Percentiles rank a stretch among this genome's conserved stretches.
Evolutionary conservation across 2,797 vertebrate genomes (phyloP).

Genomic region (Amphiprion clarkii): DNA sequence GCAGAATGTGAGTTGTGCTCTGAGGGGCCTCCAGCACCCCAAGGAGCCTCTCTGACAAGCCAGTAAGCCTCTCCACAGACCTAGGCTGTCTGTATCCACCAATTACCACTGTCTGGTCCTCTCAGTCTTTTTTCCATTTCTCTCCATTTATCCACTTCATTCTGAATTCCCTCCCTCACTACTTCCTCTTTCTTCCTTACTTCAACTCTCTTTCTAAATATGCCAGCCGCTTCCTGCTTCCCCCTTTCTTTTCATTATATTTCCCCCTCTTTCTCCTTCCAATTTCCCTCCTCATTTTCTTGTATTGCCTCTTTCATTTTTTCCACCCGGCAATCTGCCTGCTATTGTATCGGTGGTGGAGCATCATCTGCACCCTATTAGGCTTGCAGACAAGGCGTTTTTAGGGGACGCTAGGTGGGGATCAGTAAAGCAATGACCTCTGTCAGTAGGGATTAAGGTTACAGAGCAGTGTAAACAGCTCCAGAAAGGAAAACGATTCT

Average conservation of each 20-base stretch:
- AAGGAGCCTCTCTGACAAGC: conserved; percentile 43
- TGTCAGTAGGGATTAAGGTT: conserved; percentile 39
- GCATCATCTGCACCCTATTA: conserved; percentile 61
- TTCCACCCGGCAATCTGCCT: conserved; percentile 19
- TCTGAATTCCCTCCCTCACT: background rate
- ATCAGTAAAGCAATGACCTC: conserved; percentile 41
- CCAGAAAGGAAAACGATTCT: conserved; percentile 28
- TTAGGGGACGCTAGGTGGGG: conserved; percentile 4
- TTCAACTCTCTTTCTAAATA: conserved; percentile 34
- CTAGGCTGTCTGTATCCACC: conserved; percentile 41
- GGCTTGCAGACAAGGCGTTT: conserved; percentile 45
- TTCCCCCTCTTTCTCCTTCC: conserved; percentile 16
- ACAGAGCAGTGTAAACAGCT: conserved; percentile 29
- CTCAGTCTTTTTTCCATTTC: conserved; percentile 22
- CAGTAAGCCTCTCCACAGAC: conserved; percentile 46
- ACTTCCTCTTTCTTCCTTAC: background rate
- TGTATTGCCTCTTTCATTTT: conserved; percentile 46
- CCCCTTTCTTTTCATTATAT: conserved; percentile 28
- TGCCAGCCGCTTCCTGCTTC: background rate
- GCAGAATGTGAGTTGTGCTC: conserved; percentile 40
- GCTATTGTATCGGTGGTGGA: conserved; percentile 25
- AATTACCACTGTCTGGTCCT: conserved; percentile 41
- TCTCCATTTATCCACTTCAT: conserved; percentile 32
- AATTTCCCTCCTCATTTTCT: conserved; percentile 57
- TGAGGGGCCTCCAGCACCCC: conserved; percentile 28